Percentiles rank a stretch among this genome's conserved stretches.
Conservation (phyloP, 2,797 vertebrate genomes). For the Esox lucius region DNA sequence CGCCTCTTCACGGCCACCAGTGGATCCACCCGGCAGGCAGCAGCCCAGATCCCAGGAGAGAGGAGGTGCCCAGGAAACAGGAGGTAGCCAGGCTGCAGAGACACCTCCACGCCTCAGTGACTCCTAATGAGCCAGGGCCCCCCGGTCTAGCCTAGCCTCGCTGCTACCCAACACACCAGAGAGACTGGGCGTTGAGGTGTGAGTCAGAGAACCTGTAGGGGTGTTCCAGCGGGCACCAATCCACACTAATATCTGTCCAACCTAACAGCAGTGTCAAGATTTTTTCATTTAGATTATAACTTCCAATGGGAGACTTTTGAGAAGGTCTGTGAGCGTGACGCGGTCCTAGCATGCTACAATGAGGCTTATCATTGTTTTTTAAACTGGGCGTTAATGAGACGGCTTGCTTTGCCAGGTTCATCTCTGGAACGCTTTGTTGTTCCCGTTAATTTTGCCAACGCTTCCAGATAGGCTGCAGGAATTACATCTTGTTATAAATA, state of each 20-base stretch:
- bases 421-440: constrained; percentile 72
- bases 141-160: neutral
- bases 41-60: neutral
- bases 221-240: neutral
- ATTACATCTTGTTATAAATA: constrained; percentile 48
- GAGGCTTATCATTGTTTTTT: neutral
- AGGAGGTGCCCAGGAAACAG: neutral
- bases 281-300: too few relatives aligned
- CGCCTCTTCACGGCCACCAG: neutral
- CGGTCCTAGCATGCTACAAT: neutral
- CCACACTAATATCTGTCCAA: neutral
- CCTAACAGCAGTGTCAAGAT: too few relatives aligned
- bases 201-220: too few relatives aligned
- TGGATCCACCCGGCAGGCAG: neutral
- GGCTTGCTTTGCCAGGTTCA: constrained; percentile 55
- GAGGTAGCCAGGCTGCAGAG: neutral
- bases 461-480: neutral
- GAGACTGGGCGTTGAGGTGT: neutral
- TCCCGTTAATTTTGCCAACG: constrained; percentile 32
- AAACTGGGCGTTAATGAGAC: constrained; percentile 29
- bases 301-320: neutral
- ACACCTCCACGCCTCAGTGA: neutral
- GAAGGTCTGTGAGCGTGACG: neutral
- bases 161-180: neutral
- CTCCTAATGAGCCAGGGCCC: neutral